phyloP scores from a whole-genome alignment of 2,888 invertebrate species.

The Pachycephus smyrnensis region DNA sequence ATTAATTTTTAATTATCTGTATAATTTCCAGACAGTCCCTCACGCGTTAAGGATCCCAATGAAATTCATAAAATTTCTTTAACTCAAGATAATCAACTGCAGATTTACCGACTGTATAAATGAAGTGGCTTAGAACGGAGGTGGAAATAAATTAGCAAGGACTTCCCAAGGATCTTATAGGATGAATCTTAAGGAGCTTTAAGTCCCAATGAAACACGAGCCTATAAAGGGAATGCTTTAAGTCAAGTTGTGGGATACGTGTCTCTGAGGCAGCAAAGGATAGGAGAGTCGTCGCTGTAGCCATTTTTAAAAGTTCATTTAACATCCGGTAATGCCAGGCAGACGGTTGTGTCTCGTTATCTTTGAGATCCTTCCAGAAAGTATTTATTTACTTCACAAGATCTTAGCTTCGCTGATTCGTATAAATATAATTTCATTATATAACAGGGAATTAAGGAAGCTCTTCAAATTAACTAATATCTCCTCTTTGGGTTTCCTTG shows the following conservation, averaged over 20 bases:
- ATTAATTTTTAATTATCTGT: not conserved
- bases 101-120: no score
- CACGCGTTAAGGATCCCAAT: not conserved
- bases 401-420: not conserved
- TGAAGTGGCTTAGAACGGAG: not conserved
- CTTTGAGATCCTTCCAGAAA: not conserved
- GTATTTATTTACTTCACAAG: not conserved
- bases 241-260: not conserved
- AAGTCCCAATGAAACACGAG: not conserved
- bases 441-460: not conserved
- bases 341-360: not conserved
- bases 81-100: not conserved
- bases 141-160: not conserved
- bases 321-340: not conserved
- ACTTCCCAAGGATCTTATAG: not conserved
- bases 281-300: not conserved
- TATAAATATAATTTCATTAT: no score
- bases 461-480: not conserved
- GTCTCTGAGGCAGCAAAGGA: not conserved
- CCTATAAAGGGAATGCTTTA: not conserved
- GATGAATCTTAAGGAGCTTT: not conserved
- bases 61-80: not conserved
- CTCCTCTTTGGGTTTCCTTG: not conserved
- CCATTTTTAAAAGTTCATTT: not conserved
- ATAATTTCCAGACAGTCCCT: not conserved